Base-by-base conservation (phyloP, 1,140 invertebrate species). In the Temnothorax longispinosus region DNA sequence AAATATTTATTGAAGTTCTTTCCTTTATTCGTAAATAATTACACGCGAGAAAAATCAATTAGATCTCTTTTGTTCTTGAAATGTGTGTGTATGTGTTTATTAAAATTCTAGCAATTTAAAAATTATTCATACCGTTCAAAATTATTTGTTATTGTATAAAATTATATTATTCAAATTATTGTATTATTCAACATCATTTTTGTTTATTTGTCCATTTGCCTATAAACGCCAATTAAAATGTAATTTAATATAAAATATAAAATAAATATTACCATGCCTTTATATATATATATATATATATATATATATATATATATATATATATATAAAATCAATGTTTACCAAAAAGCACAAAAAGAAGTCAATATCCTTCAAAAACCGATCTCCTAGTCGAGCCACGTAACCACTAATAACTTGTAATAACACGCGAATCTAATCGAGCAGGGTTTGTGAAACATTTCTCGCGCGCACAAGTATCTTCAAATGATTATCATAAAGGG, bases 391-490 rank as follows among this genome's bases (percentile, higher is more conserved):
- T 44, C 27, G 15, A 64, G 8, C 11, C 18, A 32, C 10, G 11
- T 50, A n/a, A 62, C 21, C 8, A 27, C 27, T 27, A 27, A 27
- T 27, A 27, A 27, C 27, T 27, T 27, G 27, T 27, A 27, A 27
- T 27, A 27, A 27, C 27, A 1, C 27, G 58, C 44, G 60, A 15
- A 65, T 47, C 27, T 78, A 65, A 78, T 78, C 18, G 7, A 35
- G 3, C 3, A 10, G 54, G 47, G 18, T 72, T 72, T 38, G 38
- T 27, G 81, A 62, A 62, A 64, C n/a, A 89, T 71, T 74, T 60
- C 62, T 74, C 72, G 84, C 76, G 87, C 60, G 76, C 71, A 58
- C 60, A 86, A 89, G 87, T 89, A 89, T 87, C 87, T 90, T 47
- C 52, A 89, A 84, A 82, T 76, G 87, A 89, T 90, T 82, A 84